Conservation (phyloP, 2,888 invertebrate genomes). For the Zootermopsis nevadensis region DNA sequence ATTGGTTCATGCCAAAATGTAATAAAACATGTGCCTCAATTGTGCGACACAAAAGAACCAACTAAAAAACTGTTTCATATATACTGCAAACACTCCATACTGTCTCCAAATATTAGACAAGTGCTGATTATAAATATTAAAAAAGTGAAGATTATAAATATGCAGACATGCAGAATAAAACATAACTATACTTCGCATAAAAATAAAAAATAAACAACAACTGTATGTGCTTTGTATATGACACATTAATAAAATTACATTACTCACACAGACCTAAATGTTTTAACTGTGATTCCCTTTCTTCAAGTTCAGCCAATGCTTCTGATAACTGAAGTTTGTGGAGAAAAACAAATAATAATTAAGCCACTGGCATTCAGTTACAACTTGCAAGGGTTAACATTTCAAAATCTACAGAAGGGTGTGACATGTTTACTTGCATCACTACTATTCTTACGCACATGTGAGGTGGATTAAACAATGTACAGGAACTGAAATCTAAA, state of each 20-base stretch:
- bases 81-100: not conserved
- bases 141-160: not conserved
- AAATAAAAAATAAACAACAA: slow-evolving; percentile 6
- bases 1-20: not conserved
- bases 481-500: no score
- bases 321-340: slow-evolving; percentile 57
- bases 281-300: slow-evolving; percentile 58
- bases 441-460: no score
- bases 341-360: slow-evolving; percentile 40
- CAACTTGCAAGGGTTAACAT: not conserved
- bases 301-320: slow-evolving; percentile 59
- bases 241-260: slow-evolving; percentile 14
- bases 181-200: not conserved
- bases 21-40: not conserved
- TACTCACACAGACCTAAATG: slow-evolving; percentile 55
- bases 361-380: slow-evolving; percentile 3
- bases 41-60: no score
- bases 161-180: slow-evolving; percentile 1
- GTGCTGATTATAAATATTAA: no score
- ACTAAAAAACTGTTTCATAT: no score
- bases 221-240: not conserved
- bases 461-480: no score
- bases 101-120: not conserved
- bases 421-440: no score
- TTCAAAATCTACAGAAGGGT: no score